Base-by-base conservation (phyloP, 2,113 vertebrate genomes). In the Elgaria multicarinata region DNA sequence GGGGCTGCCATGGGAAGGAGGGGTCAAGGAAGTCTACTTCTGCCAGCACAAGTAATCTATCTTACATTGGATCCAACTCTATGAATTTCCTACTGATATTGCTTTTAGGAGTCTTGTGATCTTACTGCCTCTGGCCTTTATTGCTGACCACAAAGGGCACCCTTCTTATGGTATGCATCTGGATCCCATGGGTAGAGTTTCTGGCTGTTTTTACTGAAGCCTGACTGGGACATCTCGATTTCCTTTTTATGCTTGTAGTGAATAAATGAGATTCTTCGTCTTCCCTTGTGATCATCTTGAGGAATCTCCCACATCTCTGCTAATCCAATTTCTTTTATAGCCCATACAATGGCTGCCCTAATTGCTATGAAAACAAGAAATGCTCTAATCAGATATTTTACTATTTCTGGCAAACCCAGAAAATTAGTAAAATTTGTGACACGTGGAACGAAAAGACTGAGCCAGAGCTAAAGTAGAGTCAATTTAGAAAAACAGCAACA, bases 251-350 rank as follows among this genome's bases (percentile, higher is more conserved):
- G 50, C 12, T 7, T 0, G 0, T 71, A 89, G 86, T 85, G 92
- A 93, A 94, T 95, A 93, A 95, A 94, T 77, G 82, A 93, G 93
- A 78, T 94, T 92, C 91, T 93, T 89, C 88, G 88, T 90, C 91
- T 0, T 0, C 87, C 91, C 82, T 85, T 93, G 92, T 89, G 90
- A 80, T 93, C 93, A 94, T 95, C 93, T 92, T 86, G 91, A 93
- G 90, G 92, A 90, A 92, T 94, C 91, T 94, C 94, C 93, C 91
- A 94, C 94, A 46, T 88, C 93, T 89, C 93, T 22, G 0, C 94
- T 91, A 95, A 95, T 93, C 95, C 93, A 94, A 93, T 95, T 96
- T 95, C 95, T 95, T 96, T 95, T 96, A 96, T 95, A 95, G 94
- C 91, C 93, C 0, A 4, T 93, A 94, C 94, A 95, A 96, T 95